Base-by-base conservation (phyloP, 2,797 vertebrate genomes). In the Ptychadena robeensis region DNA sequence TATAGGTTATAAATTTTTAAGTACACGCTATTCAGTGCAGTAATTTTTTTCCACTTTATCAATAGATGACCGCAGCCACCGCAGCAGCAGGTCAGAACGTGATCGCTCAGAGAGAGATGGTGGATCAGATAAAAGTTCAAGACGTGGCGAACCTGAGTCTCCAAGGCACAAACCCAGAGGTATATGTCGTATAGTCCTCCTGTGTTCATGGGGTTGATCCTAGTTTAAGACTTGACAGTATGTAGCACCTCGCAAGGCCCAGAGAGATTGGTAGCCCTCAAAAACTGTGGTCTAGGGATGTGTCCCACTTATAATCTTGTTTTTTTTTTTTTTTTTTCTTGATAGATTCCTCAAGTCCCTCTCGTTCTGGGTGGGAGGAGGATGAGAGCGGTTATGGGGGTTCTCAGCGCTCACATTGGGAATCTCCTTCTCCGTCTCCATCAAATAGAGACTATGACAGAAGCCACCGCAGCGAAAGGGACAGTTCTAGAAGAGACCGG, bases 321-420 rank as follows among this genome's bases (percentile, higher is more conserved):
- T 28, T 25, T 61, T 0, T 27, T 28, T 9, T 34, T 61, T 11
- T 3, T 57, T 38, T 73, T 25, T 72, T 1, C 57, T 77, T 10
- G 7, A 31, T 82, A 99, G 98, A 98, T 87, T 93, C 94, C 79
- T 93, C 94, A 38, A 99, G 97, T 0, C 98, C 98, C 0, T 99
- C 98, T 0, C 95, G 95, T 79, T 98, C 98, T 12, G 94, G 96
- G 87, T 99, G 98, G 98, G 98, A 99, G 44, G 98, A 99, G 79
- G 98, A 99, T 14, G 98, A 99, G 69, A 91, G 94, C 9, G 93
- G 96, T 44, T 96, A 86, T 86, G 87, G 88, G 69, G 94, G 90
- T 31, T 89, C 93, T 1, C 93, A 94, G 18, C 96, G 95, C 82
- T 98, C 97, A 0, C 97, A 98, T 74, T 99, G 98, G 98, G 98